Base-by-base conservation (phyloP, 2,113 vertebrate species). In the Fulica atra region DNA sequence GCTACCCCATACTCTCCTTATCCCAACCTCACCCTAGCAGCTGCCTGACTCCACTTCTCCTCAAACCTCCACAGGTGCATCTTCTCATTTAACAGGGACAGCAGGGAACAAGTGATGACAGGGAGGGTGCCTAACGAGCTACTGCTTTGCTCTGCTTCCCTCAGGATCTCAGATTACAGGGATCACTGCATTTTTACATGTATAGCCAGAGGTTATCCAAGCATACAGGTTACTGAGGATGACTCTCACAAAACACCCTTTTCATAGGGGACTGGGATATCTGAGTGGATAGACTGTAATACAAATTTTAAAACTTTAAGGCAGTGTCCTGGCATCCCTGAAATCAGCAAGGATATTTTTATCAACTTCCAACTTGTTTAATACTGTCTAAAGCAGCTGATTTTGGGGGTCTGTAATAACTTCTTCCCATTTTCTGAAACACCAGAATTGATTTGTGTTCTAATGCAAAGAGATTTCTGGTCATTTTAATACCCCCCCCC, bases 391-490 rank as follows among this genome's bases (percentile, higher is more conserved):
- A 87, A 82, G 35, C 36, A 35, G 26, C 29, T 89, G 86, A 59
- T n/a, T 81, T 81, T 1, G 5, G 38, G n/a, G 46, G 46, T 90
- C 91, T 81, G 31, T 38, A 92, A 33, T 71, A 90, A 89, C 38
- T 56, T 88, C 80, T 68, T 84, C 23, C 40, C 24, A 17, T 59
- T 83, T 95, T 88, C 93, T 89, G 72, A 88, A 95, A 86, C 28
- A 53, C 6, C 29, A 29, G 28, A 83, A 88, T 50, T 69, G 44
- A 92, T 90, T 86, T 60, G 24, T 54, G 17, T 77, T 70, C 31
- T 25, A 35, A 38, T 74, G 56, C 63, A 57, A 73, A 78, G 61
- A 86, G 40, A 81, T 66, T 86, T 77, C 35, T 2, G 15, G 54
- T 54, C 80, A 74, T 84, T 93, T 93, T 84, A 96, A 88, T 81